Conservation (phyloP, 2,113 vertebrate genomes). For the Lagenorhynchus albirostris region DNA sequence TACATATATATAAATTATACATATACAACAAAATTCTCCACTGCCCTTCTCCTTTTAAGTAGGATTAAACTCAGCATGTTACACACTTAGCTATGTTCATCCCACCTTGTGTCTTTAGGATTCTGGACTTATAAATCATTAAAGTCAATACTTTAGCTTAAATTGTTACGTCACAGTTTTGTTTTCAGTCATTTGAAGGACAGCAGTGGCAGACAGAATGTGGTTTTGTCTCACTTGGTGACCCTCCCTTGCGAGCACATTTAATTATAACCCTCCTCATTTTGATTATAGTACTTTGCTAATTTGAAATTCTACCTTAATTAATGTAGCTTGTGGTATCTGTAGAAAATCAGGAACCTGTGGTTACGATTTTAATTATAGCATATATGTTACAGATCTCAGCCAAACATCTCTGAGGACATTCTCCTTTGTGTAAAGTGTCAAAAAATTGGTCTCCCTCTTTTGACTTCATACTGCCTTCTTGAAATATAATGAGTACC, state of each 20-base stretch:
- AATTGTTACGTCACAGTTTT: neutral
- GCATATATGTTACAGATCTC: neutral
- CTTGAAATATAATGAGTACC: constrained; percentile 31
- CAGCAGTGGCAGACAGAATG: neutral
- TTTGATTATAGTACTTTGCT: constrained; percentile 32
- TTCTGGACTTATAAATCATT: neutral
- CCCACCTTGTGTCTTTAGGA: neutral
- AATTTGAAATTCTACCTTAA: constrained; percentile 55
- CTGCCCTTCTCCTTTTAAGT: neutral
- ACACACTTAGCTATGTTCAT: neutral
- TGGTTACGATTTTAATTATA: constrained; percentile 45
- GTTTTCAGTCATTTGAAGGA: neutral
- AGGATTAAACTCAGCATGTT: neutral
- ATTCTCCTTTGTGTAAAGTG: constrained; percentile 27
- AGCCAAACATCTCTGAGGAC: neutral
- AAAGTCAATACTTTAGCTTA: neutral
- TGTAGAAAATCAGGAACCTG: neutral
- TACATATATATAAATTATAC: neutral
- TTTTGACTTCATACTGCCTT: constrained; percentile 33
- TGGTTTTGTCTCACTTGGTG: neutral
- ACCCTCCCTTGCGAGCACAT: neutral
- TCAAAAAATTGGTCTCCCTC: constrained; percentile 11
- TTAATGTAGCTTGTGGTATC: constrained; percentile 4
- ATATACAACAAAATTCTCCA: neutral
- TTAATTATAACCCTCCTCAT: constrained; percentile 41